Percentiles rank a stretch among this genome's conserved stretches.
Evolutionary conservation across 2,888 invertebrate species (phyloP).

Genomic region (Allacma fusca): DNA sequence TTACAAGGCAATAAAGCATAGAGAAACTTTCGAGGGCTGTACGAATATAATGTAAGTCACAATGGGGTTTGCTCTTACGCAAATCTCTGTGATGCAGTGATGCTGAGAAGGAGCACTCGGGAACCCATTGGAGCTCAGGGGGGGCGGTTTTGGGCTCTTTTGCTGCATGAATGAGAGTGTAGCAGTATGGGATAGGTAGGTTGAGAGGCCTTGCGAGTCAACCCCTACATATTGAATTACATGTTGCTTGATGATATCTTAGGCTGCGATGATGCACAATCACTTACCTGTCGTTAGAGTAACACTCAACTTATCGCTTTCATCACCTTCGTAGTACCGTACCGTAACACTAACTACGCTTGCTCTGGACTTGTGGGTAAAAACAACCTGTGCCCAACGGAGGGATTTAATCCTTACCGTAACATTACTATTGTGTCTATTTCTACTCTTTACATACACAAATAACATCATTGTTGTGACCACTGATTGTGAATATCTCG

Average conservation of each 20-base stretch:
- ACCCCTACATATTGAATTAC: slow-evolving; percentile 12
- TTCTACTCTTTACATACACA: too few species aligned
- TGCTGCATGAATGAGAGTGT: neutral
- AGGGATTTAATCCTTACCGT: too few species aligned
- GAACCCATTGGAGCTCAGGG: neutral
- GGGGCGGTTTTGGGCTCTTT: neutral
- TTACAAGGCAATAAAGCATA: too few species aligned
- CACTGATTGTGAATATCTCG: too few species aligned
- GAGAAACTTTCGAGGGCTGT: neutral
- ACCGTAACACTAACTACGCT: neutral
- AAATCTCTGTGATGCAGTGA: too few species aligned
- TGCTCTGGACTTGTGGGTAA: too few species aligned
- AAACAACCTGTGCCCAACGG: too few species aligned
- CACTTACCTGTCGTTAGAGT: slow-evolving; percentile 8
- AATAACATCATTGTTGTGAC: too few species aligned
- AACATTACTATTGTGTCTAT: too few species aligned
- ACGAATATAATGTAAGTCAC: neutral
- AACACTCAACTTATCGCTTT: slow-evolving; percentile 4
- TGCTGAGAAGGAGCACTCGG: neutral
- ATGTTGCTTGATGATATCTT: neutral
- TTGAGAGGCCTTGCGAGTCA: neutral
- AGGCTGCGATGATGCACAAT: neutral
- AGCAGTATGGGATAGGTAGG: neutral
- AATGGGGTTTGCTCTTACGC: too few species aligned
- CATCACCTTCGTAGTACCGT: slow-evolving; percentile 5